These are phyloP conservation scores for Alca torda DNA, from an alignment of 2,797 vertebrate species.

Conservation along the genomic window DNA sequence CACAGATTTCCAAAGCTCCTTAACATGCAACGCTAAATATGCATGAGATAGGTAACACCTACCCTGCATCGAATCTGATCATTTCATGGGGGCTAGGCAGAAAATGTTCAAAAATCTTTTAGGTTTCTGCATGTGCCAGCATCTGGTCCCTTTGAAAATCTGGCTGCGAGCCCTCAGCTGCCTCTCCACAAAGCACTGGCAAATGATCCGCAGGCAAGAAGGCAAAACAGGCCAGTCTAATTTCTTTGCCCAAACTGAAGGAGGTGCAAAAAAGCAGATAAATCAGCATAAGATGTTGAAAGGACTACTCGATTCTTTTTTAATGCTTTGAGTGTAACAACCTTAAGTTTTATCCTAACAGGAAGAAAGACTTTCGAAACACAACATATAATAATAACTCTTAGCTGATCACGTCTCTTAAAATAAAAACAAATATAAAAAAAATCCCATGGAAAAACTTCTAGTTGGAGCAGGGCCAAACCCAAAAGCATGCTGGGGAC, in stretches of 20 bases:
- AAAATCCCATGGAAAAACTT: constrained; percentile 49
- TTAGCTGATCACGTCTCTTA: constrained; percentile 14
- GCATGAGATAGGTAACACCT: background rate
- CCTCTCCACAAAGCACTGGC: background rate
- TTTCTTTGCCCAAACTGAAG: background rate
- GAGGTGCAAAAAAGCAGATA: constrained; percentile 34
- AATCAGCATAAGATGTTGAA: constrained; percentile 1
- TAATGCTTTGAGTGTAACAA: background rate
- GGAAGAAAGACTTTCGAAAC: constrained; percentile 21
- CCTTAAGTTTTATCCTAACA: background rate
- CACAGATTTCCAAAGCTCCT: background rate
- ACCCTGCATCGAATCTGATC: background rate
- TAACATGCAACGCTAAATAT: background rate
- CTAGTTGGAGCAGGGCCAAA: constrained; percentile 37
- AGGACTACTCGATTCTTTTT: background rate
- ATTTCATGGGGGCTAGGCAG: background rate
- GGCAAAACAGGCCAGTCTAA: background rate
- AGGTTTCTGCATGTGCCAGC: background rate
- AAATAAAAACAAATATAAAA: constrained; percentile 19
- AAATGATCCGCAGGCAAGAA: constrained; percentile 2
- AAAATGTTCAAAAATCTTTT: background rate
- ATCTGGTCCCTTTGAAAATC: constrained; percentile 17
- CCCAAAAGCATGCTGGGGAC: constrained; percentile 36
- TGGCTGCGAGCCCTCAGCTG: background rate
- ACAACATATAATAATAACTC: background rate